phyloP scores from a whole-genome alignment of 2,797 vertebrate species.

The Nannoperca obscura region DNA sequence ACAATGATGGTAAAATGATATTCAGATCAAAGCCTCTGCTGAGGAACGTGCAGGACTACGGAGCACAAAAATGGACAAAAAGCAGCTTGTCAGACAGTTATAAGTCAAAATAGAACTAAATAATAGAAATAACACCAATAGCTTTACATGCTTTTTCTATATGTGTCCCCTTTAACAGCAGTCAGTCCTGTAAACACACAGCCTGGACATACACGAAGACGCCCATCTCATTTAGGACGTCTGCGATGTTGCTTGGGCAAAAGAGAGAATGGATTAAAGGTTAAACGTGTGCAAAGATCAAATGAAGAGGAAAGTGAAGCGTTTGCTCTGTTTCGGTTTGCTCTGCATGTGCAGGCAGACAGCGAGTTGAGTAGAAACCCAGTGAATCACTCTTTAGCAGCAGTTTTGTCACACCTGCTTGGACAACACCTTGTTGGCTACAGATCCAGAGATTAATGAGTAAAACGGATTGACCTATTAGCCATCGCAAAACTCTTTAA shows the following conservation, averaged over 20 bases:
- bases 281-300: too few species aligned
- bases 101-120: too few species aligned
- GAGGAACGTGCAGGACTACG: too few species aligned
- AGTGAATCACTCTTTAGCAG: neutral
- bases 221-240: neutral
- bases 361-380: constrained; percentile 2
- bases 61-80: too few species aligned
- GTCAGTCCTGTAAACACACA: neutral
- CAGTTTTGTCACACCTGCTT: neutral
- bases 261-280: neutral
- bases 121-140: too few species aligned
- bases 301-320: neutral
- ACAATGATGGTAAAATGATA: too few species aligned
- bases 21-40: too few species aligned
- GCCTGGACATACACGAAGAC: neutral
- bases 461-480: constrained; percentile 28
- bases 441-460: constrained; percentile 35
- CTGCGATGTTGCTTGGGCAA: too few species aligned
- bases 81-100: too few species aligned
- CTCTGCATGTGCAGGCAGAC: neutral
- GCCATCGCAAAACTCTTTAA: neutral
- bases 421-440: neutral
- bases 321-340: neutral
- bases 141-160: too few species aligned
- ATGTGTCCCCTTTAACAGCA: neutral